Conservation (phyloP, 2,113 vertebrate genomes). For the Sinocyclocheilus rhinocerous region DNA sequence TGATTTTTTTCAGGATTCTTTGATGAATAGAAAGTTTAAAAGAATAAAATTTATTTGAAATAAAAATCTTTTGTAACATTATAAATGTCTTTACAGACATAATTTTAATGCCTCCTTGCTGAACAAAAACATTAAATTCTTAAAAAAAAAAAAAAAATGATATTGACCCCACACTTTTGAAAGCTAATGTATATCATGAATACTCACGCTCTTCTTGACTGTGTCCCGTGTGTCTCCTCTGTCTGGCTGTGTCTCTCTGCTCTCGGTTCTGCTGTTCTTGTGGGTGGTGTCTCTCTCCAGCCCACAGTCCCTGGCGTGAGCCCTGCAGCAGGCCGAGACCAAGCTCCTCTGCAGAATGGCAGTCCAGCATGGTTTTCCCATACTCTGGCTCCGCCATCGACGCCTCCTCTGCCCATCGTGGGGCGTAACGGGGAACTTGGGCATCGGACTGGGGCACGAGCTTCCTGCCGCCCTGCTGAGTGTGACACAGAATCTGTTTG, state of each 20-base stretch:
- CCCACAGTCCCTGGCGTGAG: slow-evolving; percentile 74
- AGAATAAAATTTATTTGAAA: no score
- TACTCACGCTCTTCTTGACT: slow-evolving; percentile 88
- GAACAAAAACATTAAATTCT: no score
- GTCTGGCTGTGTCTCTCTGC: background rate
- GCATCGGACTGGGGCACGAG: slow-evolving; percentile 86
- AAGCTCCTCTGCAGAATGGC: slow-evolving; percentile 71
- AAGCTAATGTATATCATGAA: background rate
- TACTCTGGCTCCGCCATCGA: slow-evolving; percentile 74
- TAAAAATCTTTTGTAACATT: no score
- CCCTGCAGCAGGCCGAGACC: slow-evolving; percentile 76
- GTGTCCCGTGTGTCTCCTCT: slow-evolving; percentile 60
- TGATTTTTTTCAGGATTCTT: no score
- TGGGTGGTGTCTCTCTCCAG: slow-evolving; percentile 62
- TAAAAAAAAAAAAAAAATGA: background rate
- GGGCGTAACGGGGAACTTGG: slow-evolving; percentile 90
- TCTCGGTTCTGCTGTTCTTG: slow-evolving; percentile 55
- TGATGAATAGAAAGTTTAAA: no score
- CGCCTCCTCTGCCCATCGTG: slow-evolving; percentile 79
- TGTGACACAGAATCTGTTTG: slow-evolving; percentile 84
- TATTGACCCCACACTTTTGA: background rate
- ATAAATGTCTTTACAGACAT: no score
- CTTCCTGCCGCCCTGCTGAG: slow-evolving; percentile 83
- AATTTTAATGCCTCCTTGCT: no score
- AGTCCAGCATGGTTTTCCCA: slow-evolving; percentile 78